These are phyloP conservation scores for Andricus quercusramuli DNA, from an alignment of 2,888 invertebrate genomes.

Conservation along the genomic window DNA sequence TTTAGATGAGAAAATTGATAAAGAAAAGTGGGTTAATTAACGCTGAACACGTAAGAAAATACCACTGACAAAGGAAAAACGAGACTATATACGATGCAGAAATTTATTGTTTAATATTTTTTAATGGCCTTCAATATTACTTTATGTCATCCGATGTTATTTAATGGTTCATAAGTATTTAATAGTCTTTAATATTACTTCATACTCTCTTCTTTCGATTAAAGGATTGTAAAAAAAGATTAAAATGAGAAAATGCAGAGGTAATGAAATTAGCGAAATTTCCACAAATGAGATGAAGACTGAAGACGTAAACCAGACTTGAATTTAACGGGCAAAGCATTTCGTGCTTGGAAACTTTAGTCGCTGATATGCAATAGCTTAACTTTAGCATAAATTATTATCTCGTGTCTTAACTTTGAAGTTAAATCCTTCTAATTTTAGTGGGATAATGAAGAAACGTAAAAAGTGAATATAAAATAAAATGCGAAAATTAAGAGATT, in stretches of 20 bases:
- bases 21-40: slow-evolving; percentile 50
- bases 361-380: slow-evolving; percentile 33
- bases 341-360: slow-evolving; percentile 36
- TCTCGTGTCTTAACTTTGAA: slow-evolving; percentile 16
- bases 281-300: slow-evolving; percentile 22
- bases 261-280: slow-evolving; percentile 22
- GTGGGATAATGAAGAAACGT: neutral
- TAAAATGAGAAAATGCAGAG: neutral
- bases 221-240: neutral
- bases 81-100: neutral
- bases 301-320: slow-evolving; percentile 32
- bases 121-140: neutral
- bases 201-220: neutral
- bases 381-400: slow-evolving; percentile 38
- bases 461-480: neutral
- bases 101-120: neutral
- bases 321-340: slow-evolving; percentile 21
- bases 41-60: slow-evolving; percentile 48
- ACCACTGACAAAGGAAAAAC: slow-evolving; percentile 37
- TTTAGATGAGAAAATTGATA: slow-evolving; percentile 41
- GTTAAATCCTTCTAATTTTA: slow-evolving; percentile 2
- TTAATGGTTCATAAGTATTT: neutral
- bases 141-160: neutral
- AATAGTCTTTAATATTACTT: neutral
- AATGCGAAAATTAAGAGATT: neutral